Percentiles rank a stretch among this genome's conserved stretches.
phyloP scores from a whole-genome alignment of 2,888 invertebrate genomes.

The Cosmopolites sordidus region DNA sequence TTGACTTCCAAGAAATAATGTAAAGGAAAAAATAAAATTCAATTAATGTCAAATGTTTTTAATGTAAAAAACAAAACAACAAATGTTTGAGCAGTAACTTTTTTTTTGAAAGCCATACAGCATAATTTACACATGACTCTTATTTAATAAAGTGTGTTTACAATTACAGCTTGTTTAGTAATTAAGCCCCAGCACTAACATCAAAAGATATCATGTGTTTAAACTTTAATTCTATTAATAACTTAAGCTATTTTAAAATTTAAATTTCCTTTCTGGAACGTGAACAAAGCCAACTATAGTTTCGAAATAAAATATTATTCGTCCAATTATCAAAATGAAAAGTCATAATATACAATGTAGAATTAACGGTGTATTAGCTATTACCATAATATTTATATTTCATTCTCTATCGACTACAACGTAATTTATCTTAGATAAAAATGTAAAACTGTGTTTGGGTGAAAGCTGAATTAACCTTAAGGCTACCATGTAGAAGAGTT shows the following conservation, averaged over 20 bases:
- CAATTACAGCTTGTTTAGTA: too few relatives aligned
- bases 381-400: constrained; percentile 1
- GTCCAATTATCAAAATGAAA: neutral
- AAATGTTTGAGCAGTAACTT: too few relatives aligned
- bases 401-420: neutral
- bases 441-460: constrained; percentile 1
- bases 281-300: too few relatives aligned
- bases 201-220: too few relatives aligned
- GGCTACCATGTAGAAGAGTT: neutral
- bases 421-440: neutral
- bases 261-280: neutral
- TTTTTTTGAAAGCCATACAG: too few relatives aligned
- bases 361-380: neutral
- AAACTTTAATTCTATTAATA: neutral
- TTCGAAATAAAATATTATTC: neutral
- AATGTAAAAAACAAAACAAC: too few relatives aligned
- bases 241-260: neutral
- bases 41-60: too few relatives aligned
- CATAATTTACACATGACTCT: too few relatives aligned
- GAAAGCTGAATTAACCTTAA: neutral
- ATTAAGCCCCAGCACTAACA: too few relatives aligned
- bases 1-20: too few relatives aligned
- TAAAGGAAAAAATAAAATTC: too few relatives aligned
- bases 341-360: neutral
- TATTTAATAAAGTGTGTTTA: too few relatives aligned